These are phyloP conservation scores for Venustoraphidia nigricollis DNA, from an alignment of 2,888 invertebrate genomes.

Conservation along the genomic window DNA sequence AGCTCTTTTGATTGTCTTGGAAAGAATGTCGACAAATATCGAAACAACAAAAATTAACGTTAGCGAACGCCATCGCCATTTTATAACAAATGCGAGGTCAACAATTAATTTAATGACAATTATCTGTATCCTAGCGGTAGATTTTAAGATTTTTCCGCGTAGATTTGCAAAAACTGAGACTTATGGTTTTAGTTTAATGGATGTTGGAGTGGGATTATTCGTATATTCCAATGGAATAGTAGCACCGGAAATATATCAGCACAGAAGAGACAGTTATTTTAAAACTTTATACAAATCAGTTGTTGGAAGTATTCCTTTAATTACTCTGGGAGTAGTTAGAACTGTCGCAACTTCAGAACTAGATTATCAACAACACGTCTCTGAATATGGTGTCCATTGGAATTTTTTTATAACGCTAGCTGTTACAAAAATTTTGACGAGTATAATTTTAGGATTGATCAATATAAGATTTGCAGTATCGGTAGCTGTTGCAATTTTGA, in stretches of 20 bases:
- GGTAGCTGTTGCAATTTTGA: constrained; percentile 36
- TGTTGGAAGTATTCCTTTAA: constrained; percentile 29
- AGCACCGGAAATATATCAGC: constrained; percentile 34
- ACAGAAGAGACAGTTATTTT: constrained; percentile 16
- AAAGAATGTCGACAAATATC: background rate
- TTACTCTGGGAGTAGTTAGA: constrained; percentile 46
- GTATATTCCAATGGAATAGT: constrained; percentile 68
- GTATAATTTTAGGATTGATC: constrained; percentile 38
- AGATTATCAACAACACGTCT: constrained; percentile 74
- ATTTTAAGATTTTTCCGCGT: constrained; percentile 76
- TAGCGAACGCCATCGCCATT: constrained; percentile 15
- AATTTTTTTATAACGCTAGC: constrained; percentile 96
- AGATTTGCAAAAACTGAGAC: constrained; percentile 75
- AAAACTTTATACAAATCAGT: constrained; percentile 20
- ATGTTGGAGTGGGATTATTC: constrained; percentile 84
- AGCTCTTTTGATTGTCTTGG: background rate
- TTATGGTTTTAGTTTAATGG: constrained; percentile 86
- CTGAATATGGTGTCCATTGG: constrained; percentile 95
- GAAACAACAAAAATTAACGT: background rate
- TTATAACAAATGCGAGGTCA: constrained; percentile 53
- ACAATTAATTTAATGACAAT: constrained; percentile 57
- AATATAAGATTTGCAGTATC: constrained; percentile 34
- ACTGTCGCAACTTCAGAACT: constrained; percentile 42
- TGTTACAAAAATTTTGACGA: constrained; percentile 58
- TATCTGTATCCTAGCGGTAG: constrained; percentile 83